These are phyloP conservation scores for Bovichtus variegatus DNA, from an alignment of 2,797 vertebrate species.

Conservation along the genomic window DNA sequence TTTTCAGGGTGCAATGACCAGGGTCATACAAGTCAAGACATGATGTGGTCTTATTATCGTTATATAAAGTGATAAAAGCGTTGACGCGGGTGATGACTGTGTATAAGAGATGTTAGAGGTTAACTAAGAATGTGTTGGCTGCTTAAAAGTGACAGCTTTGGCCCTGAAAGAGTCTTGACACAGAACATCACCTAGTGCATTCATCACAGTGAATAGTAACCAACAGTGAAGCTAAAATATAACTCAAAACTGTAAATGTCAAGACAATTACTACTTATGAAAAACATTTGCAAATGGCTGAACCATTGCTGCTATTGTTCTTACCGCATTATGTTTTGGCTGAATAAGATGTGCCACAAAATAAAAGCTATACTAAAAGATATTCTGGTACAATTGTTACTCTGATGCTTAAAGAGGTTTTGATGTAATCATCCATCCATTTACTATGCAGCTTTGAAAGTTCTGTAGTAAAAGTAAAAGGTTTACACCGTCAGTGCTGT, in stretches of 20 bases:
- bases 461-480: no score
- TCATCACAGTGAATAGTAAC: neutral
- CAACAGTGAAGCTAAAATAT: neutral
- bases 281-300: neutral
- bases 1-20: neutral
- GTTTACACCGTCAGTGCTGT: neutral
- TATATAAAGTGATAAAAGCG: neutral
- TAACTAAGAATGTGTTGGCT: neutral
- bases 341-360: neutral
- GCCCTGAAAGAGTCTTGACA: neutral
- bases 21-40: neutral
- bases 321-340: neutral
- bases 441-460: neutral
- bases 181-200: neutral
- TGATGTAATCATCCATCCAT: slow-evolving; percentile 17
- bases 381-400: neutral
- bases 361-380: neutral
- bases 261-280: neutral
- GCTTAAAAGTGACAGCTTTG: neutral
- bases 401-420: neutral
- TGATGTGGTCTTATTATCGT: neutral
- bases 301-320: neutral
- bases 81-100: slow-evolving; percentile 1
- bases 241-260: neutral
- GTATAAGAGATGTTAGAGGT: slow-evolving; percentile 4